A percentile compares a stretch with the other conserved stretches of the same genome.
phyloP scores from a whole-genome alignment of 2,797 vertebrate genomes.

The Phalanger gymnotis region DNA sequence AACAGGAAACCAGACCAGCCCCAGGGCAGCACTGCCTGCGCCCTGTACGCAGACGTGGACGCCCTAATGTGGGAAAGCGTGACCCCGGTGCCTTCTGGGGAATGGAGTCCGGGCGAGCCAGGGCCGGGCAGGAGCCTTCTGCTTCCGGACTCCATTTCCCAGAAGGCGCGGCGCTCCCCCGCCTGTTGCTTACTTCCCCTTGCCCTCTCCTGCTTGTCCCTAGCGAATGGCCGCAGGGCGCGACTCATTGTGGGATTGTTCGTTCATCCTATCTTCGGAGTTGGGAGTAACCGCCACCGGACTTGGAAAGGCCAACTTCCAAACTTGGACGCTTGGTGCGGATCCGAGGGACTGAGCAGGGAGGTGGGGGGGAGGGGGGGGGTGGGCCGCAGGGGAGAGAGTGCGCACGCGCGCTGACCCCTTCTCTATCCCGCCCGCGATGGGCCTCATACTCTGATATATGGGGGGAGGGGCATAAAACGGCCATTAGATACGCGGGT shows the following conservation, averaged over 20 bases:
- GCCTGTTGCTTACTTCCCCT: background rate
- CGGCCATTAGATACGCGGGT: background rate
- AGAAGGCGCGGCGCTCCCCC: background rate
- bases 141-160: background rate
- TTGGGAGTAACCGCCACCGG: background rate
- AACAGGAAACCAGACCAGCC: background rate
- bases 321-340: background rate
- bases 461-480: background rate
- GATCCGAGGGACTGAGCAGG: slow-evolving; percentile 6
- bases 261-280: background rate
- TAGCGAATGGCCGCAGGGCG: background rate
- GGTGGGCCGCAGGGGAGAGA: slow-evolving; percentile 33
- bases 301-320: background rate
- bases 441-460: too few relatives aligned
- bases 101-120: background rate
- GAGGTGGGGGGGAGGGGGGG: slow-evolving; percentile 44
- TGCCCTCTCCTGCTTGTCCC: background rate
- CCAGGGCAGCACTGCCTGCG: too few relatives aligned
- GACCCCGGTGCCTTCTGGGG: background rate
- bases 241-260: background rate
- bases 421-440: background rate
- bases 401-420: background rate
- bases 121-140: background rate
- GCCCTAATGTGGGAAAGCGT: background rate
- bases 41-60: background rate